Base-by-base conservation (phyloP, 2,113 vertebrate genomes). In the Mesitornis unicolor region DNA sequence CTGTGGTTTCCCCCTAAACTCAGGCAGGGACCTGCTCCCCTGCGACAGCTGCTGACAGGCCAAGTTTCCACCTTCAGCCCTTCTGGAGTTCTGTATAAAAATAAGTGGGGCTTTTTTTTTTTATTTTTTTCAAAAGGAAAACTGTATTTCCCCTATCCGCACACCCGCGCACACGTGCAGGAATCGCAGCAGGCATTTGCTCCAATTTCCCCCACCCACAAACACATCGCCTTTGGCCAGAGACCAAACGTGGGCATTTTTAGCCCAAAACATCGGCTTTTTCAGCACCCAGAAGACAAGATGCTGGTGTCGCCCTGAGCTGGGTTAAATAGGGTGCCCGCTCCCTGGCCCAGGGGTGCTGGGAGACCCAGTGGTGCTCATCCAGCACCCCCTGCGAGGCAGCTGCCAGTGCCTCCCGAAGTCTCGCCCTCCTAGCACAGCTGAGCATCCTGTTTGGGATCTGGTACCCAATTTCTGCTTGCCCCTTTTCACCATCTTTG, bases 1-100 rank as follows among this genome's bases (percentile, higher is more conserved):
- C 96, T 96, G 96, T 96, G 96, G 93, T 97, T 97, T 96, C 90
- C 96, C 95, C 96, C 93, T 92, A 96, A 91, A 96, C 92, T 96
- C 88, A 92, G 93, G 92, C 96, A 96, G 88, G 96, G 95, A 94
- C 92, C 86, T 2, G 26, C 64, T 96, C 96, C 93, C 93, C 76
- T 84, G 83, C 77, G 95, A 96, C 92, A 94, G 96, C 95, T 96
- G 95, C 92, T 96, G 93, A 95, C 95, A 97, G 96, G 96, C 61
- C 90, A 94, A 96, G 95, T 96, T 96, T 96, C 96, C 96, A 97
- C 93, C 80, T 96, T 94, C 96, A 90, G 79, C 80, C 88, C 60
- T 93, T 96, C 93, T 96, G 86, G 93, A 96, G 87, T 65, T 92
- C 91, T 89, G 81, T 96, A 93, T 78, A 95, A 95, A 96, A 97